Evolutionary conservation across 2,113 vertebrate genomes (phyloP).

Genomic region (Oreochromis aureus): DNA sequence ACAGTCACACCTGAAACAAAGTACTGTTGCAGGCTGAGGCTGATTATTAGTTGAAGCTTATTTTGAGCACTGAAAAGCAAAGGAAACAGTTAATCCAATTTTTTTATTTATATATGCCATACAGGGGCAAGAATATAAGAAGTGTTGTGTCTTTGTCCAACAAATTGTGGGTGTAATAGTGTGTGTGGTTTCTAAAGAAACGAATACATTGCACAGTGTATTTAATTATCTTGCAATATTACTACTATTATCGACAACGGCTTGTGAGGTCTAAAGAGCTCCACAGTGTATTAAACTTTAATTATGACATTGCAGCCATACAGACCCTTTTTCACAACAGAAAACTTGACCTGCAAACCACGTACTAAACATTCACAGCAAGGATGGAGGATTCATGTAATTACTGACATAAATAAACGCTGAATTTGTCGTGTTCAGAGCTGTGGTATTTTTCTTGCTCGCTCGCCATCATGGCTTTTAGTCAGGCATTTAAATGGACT

Average conservation of each 20-base stretch:
- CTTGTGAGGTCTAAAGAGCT: neutral
- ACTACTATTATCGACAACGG: neutral
- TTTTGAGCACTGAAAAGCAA: neutral
- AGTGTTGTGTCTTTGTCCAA: neutral
- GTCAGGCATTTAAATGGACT: neutral
- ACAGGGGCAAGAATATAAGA: neutral
- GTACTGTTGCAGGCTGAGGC: neutral
- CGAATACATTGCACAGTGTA: neutral
- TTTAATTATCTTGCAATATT: neutral
- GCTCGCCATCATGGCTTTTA: neutral
- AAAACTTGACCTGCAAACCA: neutral
- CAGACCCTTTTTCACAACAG: neutral
- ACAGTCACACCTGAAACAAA: neutral
- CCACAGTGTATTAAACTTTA: neutral
- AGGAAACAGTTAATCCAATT: neutral
- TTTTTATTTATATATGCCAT: neutral
- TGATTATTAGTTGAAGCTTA: neutral
- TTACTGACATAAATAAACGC: neutral
- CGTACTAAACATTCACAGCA: neutral
- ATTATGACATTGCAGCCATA: neutral
- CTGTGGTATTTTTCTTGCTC: neutral
- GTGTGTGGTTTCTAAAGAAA: neutral
- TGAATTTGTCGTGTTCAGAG: neutral
- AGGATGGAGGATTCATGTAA: neutral
- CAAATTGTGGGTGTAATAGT: neutral